These are phyloP conservation scores for Andrena minutula DNA, from an alignment of 2,888 invertebrate genomes.

Conservation along the genomic window DNA sequence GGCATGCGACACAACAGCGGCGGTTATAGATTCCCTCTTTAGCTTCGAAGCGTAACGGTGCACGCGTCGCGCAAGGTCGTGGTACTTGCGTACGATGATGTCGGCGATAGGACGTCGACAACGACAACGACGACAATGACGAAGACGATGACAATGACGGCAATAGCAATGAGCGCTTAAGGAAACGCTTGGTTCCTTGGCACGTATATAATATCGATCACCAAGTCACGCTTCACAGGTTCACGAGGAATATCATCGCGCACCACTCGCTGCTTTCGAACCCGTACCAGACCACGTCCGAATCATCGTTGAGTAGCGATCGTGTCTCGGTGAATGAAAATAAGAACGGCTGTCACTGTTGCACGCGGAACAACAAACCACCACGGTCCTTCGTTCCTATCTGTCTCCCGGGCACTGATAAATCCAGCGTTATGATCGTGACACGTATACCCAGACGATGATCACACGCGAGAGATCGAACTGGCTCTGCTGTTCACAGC, in stretches of 20 bases:
- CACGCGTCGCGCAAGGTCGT: constrained; percentile 28
- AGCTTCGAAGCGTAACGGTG: constrained; percentile 22
- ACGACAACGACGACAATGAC: constrained; percentile 26
- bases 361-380: constrained; percentile 35
- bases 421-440: constrained; percentile 58
- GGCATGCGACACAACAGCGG: constrained; percentile 22
- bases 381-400: constrained; percentile 25
- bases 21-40: constrained; percentile 31
- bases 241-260: constrained; percentile 59
- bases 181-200: constrained; percentile 48
- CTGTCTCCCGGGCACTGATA: constrained; percentile 58
- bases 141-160: constrained; percentile 8
- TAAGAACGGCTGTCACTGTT: constrained; percentile 49
- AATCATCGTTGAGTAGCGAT: constrained; percentile 51
- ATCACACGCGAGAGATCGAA: constrained; percentile 42
- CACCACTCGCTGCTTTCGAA: constrained; percentile 49
- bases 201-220: constrained; percentile 66
- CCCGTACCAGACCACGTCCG: constrained; percentile 65
- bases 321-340: neutral
- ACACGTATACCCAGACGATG: constrained; percentile 32
- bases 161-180: constrained; percentile 15
- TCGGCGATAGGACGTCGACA: constrained; percentile 35
- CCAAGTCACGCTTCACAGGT: constrained; percentile 69
- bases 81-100: constrained; percentile 27
- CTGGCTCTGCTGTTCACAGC: constrained; percentile 17